These are phyloP conservation scores for Karalla daura DNA, from an alignment of 2,797 vertebrate species.

Conservation along the genomic window DNA sequence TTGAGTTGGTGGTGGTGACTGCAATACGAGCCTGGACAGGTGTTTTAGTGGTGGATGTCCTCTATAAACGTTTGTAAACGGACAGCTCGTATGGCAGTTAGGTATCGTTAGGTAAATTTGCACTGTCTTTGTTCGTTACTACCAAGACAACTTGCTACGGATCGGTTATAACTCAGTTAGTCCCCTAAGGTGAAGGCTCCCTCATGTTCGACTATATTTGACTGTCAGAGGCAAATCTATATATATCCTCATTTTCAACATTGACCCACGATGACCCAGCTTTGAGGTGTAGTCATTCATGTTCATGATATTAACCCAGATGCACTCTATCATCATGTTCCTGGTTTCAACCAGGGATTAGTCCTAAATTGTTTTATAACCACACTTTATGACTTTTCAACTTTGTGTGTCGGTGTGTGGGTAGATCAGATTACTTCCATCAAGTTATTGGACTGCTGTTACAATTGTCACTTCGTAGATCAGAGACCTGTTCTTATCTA, in stretches of 20 bases:
- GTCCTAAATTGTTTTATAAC: too few relatives aligned
- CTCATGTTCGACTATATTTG: neutral
- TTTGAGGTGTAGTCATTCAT: neutral
- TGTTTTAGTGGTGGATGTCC: neutral
- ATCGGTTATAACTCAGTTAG: neutral
- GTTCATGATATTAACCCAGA: neutral
- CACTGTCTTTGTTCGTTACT: neutral
- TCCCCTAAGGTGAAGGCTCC: neutral
- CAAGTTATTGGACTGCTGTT: too few relatives aligned
- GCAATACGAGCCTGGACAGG: neutral
- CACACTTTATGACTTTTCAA: too few relatives aligned
- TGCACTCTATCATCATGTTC: too few relatives aligned
- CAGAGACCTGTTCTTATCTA: too few relatives aligned
- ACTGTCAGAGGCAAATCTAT: neutral
- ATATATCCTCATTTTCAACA: neutral
- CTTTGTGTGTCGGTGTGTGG: too few relatives aligned
- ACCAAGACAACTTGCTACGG: neutral
- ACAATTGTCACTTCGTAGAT: too few relatives aligned
- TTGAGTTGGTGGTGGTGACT: neutral
- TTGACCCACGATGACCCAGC: neutral
- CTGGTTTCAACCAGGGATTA: neutral
- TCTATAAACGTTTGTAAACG: neutral
- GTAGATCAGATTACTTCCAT: too few relatives aligned
- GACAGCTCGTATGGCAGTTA: neutral
- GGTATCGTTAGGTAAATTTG: neutral